phyloP scores from a whole-genome alignment of 2,797 vertebrate genomes.

The Mallotus villosus region DNA sequence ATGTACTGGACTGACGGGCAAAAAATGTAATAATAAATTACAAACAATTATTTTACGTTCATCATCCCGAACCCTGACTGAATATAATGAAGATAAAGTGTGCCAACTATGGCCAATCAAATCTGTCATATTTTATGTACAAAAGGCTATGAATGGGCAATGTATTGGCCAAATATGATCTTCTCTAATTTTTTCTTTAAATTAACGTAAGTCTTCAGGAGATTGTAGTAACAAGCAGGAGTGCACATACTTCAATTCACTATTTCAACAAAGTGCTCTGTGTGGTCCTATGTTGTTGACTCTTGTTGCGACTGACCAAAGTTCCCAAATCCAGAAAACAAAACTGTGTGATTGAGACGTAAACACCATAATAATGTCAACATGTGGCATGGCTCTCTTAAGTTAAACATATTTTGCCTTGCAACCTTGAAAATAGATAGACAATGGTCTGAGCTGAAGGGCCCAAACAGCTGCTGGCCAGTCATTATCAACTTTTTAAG shows the following conservation, averaged over 20 bases:
- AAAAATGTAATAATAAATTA: too few species aligned
- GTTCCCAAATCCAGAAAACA: not conserved
- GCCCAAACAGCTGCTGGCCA: constrained; percentile 56
- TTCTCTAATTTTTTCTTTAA: too few species aligned
- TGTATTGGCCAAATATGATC: too few species aligned
- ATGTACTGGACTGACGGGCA: too few species aligned
- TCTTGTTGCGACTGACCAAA: not conserved
- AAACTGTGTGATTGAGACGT: constrained; percentile 37
- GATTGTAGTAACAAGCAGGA: not conserved
- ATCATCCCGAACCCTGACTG: too few species aligned
- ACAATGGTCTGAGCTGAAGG: constrained; percentile 56
- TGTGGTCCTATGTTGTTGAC: not conserved
- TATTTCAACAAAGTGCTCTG: not conserved
- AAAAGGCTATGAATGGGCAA: too few species aligned
- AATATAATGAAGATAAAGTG: too few species aligned
- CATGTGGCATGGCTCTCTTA: constrained; percentile 50
- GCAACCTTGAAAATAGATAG: constrained; percentile 60
- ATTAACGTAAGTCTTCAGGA: too few species aligned
- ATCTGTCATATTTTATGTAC: too few species aligned
- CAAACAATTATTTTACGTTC: too few species aligned
- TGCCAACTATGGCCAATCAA: too few species aligned
- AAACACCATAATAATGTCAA: constrained; percentile 68
- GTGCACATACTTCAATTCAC: not conserved
- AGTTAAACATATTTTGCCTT: constrained; percentile 54
- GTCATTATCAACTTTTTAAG: constrained; percentile 67